A percentile compares a stretch with the other conserved stretches of the same genome.
phyloP scores from a whole-genome alignment of 2,113 vertebrate genomes.

The Rhabdornis inornatus region DNA sequence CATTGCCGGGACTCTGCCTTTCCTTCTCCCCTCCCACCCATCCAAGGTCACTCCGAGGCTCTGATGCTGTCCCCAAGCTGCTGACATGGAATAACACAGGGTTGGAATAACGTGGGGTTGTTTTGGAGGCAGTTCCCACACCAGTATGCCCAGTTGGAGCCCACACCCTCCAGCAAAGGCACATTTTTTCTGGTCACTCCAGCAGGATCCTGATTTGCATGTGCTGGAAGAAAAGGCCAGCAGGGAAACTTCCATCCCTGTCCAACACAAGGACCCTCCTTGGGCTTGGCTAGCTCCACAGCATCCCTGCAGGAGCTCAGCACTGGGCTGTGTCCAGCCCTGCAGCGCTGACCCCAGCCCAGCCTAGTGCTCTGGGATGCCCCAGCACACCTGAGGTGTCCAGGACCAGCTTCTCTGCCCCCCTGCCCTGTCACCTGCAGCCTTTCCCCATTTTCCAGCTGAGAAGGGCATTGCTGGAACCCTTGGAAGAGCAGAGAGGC shows the following conservation, averaged over 20 bases:
- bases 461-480: neutral
- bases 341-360: neutral
- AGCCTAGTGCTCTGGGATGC: neutral
- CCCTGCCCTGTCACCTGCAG: neutral
- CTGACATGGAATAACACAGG: neutral
- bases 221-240: too few relatives aligned
- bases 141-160: neutral
- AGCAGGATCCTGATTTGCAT: neutral
- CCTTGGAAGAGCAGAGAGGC: neutral
- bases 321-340: neutral
- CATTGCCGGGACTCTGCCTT: neutral
- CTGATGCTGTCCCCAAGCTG: rapidly evolving
- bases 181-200: rapidly evolving
- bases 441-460: neutral
- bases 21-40: neutral
- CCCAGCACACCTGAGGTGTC: neutral
- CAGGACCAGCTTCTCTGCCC: neutral
- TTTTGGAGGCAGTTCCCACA: neutral
- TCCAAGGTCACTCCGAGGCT: neutral
- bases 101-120: rapidly evolving
- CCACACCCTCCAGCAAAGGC: rapidly evolving
- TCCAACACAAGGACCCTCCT: rapidly evolving
- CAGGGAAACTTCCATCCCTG: neutral
- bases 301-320: too few relatives aligned
- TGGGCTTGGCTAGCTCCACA: neutral